A percentile compares a stretch with the other conserved stretches of the same genome.
These are phyloP conservation scores for Smittia sp. DNA, from an alignment of 2,888 invertebrate species.

Conservation along the genomic window DNA sequence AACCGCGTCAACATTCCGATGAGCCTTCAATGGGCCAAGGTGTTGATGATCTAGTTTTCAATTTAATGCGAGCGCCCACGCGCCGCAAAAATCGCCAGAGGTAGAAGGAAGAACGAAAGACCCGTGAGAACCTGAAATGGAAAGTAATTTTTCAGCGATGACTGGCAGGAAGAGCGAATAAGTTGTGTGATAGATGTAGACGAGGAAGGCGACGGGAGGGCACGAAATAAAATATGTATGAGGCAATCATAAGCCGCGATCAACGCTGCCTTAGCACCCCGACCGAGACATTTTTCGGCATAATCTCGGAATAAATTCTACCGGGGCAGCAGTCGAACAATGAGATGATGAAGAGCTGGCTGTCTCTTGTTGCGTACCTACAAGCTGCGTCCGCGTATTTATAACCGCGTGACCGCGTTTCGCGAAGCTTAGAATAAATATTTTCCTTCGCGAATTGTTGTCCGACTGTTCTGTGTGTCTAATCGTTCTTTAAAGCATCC, in stretches of 20 bases:
- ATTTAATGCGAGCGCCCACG: constrained; percentile 27
- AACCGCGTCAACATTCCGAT: not conserved
- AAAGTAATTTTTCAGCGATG: constrained; percentile 36
- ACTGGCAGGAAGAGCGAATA: not conserved
- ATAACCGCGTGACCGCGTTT: too few relatives aligned
- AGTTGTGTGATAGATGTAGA: constrained; percentile 35
- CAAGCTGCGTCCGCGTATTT: not conserved
- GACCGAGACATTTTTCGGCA: constrained; percentile 22
- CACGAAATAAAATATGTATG: constrained; percentile 24
- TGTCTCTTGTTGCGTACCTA: constrained; percentile 31
- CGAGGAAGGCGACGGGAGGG: constrained; percentile 23
- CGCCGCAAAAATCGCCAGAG: not conserved
- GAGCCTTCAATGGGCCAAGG: not conserved
- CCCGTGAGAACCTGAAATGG: constrained; percentile 36
- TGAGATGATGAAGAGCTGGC: constrained; percentile 36
- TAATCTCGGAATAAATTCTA: not conserved
- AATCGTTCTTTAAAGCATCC: not conserved
- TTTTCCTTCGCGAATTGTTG: too few relatives aligned
- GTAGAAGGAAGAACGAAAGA: not conserved
- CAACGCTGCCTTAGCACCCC: constrained; percentile 25
- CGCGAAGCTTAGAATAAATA: too few relatives aligned
- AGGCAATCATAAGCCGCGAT: constrained; percentile 25
- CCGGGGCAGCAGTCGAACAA: not conserved
- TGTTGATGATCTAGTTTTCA: constrained; percentile 36
- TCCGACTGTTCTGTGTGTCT: too few relatives aligned